Base-by-base conservation (phyloP, 2,888 invertebrate genomes). In the Rhorus exstirpatorius region DNA sequence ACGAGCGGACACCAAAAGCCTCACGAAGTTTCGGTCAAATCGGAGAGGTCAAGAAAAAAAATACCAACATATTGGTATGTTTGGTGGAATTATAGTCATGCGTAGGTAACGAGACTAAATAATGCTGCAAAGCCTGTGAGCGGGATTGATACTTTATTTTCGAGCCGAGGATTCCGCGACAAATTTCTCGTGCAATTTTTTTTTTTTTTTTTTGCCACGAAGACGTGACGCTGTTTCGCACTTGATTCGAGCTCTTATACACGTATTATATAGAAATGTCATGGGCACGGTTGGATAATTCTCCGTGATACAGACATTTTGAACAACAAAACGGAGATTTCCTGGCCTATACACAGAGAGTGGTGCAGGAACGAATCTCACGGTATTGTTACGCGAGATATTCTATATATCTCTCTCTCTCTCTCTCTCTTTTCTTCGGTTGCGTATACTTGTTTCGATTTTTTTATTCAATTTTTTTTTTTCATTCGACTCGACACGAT, bases 361-460 rank as follows among this genome's bases (percentile, higher is more conserved):
- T 70, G 26, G 31, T 49, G 19, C 53, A 51, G 63, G 35, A 14
- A 65, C 61, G 31, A 70, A 17, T 70, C 75, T 65, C 65, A 63
- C 44, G 75, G 19, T 63, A 19, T 41, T n/a, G n/a, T 71, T 41
- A 38, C 24, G 60, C 55, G 53, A 49, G 24, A 38, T 60, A 21
- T 49, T 35, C 24, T n/a, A n/a, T n/a, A 12, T 67, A 35, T 49
- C 44, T 63, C 21, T 53, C 46, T 49, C 44, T 63, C 21, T 53
- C 46, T 68, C 35, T 70, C 55, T 41, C 61, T 38, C 58, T 58
- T 35, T 51, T n/a, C 41, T 6, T 65, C 31, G 19, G 1, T 21
- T 58, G 46, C 65, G 46, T 14, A 8, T 41, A 31, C 51, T 67
- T 76, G 17, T 46, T 19, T 49, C n/a, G 8, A 24, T 10, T 21